Conservation (phyloP, 37 sponge, comb jelly and placozoan genomes). For the Cladorhizidae sp. region DNA sequence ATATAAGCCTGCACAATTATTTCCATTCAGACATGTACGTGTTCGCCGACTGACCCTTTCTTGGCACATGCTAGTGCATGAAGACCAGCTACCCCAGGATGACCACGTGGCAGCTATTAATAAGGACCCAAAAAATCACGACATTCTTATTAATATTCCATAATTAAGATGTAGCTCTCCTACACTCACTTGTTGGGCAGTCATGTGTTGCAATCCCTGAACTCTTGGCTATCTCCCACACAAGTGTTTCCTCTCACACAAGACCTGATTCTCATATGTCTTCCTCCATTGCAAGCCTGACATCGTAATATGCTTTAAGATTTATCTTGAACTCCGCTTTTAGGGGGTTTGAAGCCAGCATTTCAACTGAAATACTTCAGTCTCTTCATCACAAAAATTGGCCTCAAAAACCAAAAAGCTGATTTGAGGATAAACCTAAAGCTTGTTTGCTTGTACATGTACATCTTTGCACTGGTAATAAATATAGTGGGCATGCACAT, state of each 20-base stretch:
- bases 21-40: slow-evolving; percentile 22
- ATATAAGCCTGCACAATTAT: background rate
- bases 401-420: too few species aligned
- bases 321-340: too few species aligned
- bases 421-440: too few species aligned
- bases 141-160: too few species aligned
- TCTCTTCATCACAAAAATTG: too few species aligned
- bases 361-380: too few species aligned
- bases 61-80: slow-evolving; percentile 41
- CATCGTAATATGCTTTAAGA: too few species aligned
- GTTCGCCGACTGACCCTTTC: slow-evolving; percentile 19
- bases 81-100: slow-evolving; percentile 35
- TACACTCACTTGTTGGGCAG: background rate
- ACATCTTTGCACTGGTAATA: too few species aligned
- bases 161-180: too few species aligned
- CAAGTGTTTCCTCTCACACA: slow-evolving; percentile 70
- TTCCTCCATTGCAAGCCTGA: slow-evolving; percentile 77
- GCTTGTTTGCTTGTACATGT: too few species aligned
- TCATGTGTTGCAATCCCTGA: slow-evolving; percentile 9
- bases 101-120: slow-evolving; percentile 40
- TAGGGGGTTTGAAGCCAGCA: too few species aligned
- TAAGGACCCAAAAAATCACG: background rate
- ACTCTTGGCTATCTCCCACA: background rate
- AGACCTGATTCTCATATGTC: slow-evolving; percentile 36
- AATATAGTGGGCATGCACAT: too few species aligned